Evolutionary conservation across 2,797 vertebrate species (phyloP).

Genomic region (Sternotherus odoratus): DNA sequence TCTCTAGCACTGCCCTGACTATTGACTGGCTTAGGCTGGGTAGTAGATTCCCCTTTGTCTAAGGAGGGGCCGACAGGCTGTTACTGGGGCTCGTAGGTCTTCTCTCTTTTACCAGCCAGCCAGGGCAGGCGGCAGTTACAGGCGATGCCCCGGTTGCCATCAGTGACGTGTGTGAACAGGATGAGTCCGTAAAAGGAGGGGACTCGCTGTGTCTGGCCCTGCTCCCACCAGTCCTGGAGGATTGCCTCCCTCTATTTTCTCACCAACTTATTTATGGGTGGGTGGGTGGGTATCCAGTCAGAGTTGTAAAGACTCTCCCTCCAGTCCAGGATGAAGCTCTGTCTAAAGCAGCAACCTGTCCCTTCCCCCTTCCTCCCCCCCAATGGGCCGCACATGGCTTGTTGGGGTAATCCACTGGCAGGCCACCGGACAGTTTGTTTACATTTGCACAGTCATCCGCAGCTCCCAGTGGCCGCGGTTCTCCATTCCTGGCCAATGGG

Average conservation of each 20-base stretch:
- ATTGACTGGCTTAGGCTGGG: background rate
- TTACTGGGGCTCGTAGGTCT: background rate
- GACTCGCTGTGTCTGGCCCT: accelerated
- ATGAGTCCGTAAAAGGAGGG: background rate
- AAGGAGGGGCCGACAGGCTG: background rate
- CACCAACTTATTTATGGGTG: background rate
- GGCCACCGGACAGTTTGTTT: no score
- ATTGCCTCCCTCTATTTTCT: background rate
- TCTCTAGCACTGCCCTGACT: background rate
- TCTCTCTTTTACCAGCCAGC: background rate
- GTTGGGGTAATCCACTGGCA: no score
- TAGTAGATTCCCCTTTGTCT: background rate
- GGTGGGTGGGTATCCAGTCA: background rate
- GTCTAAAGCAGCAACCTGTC: no score
- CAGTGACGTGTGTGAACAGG: background rate
- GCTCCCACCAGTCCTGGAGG: background rate
- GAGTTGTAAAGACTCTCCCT: background rate
- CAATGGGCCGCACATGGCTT: no score
- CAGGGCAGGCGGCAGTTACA: background rate
- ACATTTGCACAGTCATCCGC: no score
- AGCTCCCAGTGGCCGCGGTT: no score
- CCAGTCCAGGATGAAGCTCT: no score
- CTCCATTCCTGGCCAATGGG: no score
- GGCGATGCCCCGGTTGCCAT: background rate
- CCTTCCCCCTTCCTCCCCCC: no score